Conservation (phyloP, 1,140 invertebrate species). For the Drosophila guanche region DNA sequence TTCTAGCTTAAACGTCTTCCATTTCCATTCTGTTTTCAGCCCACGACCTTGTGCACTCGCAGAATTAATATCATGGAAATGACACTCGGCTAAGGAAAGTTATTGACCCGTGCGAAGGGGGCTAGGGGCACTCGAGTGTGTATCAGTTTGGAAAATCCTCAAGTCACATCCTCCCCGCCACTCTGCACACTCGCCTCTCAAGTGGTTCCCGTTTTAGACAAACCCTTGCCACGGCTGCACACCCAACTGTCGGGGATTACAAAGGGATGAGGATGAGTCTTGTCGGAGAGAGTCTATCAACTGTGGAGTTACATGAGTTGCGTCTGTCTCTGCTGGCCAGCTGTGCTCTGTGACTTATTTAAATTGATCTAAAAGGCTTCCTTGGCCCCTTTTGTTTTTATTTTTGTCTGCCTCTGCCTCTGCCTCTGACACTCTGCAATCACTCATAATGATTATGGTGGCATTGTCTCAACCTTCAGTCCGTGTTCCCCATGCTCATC, state of each 20-base stretch:
- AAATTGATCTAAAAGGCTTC: slow-evolving; percentile 28
- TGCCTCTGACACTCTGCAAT: too few relatives aligned
- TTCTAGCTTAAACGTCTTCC: too few relatives aligned
- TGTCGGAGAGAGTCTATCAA: slow-evolving; percentile 21
- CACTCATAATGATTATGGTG: slow-evolving; percentile 64
- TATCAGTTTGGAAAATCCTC: slow-evolving; percentile 51
- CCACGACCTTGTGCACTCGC: slow-evolving; percentile 48
- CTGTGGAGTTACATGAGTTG: slow-evolving; percentile 49
- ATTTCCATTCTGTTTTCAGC: slow-evolving; percentile 1
- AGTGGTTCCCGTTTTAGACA: slow-evolving; percentile 40
- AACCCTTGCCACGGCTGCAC: slow-evolving; percentile 26
- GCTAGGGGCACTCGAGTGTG: slow-evolving; percentile 41
- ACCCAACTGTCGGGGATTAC: slow-evolving; percentile 41
- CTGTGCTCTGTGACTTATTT: slow-evolving; percentile 52
- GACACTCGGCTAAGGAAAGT: slow-evolving; percentile 23
- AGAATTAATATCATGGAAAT: slow-evolving; percentile 30
- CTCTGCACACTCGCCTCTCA: slow-evolving; percentile 29
- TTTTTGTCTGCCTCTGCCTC: slow-evolving; percentile 15
- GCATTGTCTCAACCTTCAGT: slow-evolving; percentile 50
- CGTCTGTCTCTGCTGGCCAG: slow-evolving; percentile 29
- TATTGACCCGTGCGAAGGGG: slow-evolving; percentile 51
- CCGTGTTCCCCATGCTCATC: slow-evolving; percentile 7
- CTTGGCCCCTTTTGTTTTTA: slow-evolving; percentile 34
- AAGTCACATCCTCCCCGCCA: slow-evolving; percentile 46
- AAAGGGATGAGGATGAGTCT: slow-evolving; percentile 29